Evolutionary conservation across 2,113 vertebrate genomes (phyloP).

Genomic region (Deroptyus accipitrinus): DNA sequence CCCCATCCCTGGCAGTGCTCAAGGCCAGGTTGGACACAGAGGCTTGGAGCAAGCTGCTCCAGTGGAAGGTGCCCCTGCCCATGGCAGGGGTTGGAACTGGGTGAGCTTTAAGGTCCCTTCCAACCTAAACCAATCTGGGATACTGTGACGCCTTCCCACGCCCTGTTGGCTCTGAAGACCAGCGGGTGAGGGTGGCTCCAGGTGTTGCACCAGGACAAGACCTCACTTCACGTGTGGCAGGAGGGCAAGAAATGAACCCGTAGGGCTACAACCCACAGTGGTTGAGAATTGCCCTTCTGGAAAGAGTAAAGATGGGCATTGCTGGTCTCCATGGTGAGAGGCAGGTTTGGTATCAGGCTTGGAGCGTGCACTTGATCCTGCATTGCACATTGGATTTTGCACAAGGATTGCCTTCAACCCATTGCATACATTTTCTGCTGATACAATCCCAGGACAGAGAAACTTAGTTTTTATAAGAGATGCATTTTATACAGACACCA

Average conservation of each 20-base stretch:
- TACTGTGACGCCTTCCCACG: background rate
- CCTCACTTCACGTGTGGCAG: background rate
- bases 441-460: background rate
- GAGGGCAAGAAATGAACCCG: background rate
- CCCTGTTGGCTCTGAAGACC: background rate
- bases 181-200: background rate
- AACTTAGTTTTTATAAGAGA: background rate
- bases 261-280: background rate
- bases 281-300: background rate
- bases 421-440: background rate
- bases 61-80: background rate
- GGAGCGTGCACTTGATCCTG: background rate
- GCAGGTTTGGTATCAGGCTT: background rate
- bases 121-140: background rate
- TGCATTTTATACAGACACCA: background rate
- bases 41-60: background rate
- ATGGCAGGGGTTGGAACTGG: fast-evolving
- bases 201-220: background rate
- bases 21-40: too few species aligned
- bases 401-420: background rate
- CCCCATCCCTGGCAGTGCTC: too few species aligned
- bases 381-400: background rate
- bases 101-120: background rate
- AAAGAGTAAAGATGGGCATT: background rate
- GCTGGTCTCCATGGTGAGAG: background rate